Base-by-base conservation (phyloP, 1,140 invertebrate species). In the Papilio polytes region DNA sequence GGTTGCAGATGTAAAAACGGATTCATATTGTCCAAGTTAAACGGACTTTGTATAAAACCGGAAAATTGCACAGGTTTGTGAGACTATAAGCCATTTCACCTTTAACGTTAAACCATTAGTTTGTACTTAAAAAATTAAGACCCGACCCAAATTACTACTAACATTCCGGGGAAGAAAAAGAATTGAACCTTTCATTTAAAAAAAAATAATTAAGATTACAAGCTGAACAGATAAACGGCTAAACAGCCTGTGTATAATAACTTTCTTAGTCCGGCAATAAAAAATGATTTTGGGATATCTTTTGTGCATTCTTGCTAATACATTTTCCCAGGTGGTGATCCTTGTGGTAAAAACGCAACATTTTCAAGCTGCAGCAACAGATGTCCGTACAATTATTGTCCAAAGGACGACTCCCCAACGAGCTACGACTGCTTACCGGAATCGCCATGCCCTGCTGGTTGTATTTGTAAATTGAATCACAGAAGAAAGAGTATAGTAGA, bases 311-410 rank as follows among this genome's bases (percentile, higher is more conserved):
- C 82, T 46, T 66, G 10, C 82, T 82, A 26, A n/a, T 79, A 7
- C 12, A 83, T 20, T 88, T 85, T 70, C 80, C 78, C 12, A 87
- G 86, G 82, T 53, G 85, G 83, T n/a, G 80, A 87, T n/a, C 83
- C 83, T 20, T 88, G 86, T 41, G 80, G 83, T 2, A 13, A 26
- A 20, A 88, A 84, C 80, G 85, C 20, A 20, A 83, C 41, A 0
- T 88, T 85, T 46, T 73, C 80, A 0, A 22, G 7, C 2, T 89
- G 86, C 56, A 81, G 77, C 26, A 41, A 18, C 20, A 72, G 74
- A 15, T 89, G 88, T 44, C 82, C 83, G 8, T 72, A 74, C 18
- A 66, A 83, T 15, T 88, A 85, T 63, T 89, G 88, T 51, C 86
- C 88, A 78, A 74, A 80, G 3, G 81, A 85, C 46, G 86, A 89